Conservation (phyloP, 2,888 invertebrate species). For the Ichneumon xanthorius region DNA sequence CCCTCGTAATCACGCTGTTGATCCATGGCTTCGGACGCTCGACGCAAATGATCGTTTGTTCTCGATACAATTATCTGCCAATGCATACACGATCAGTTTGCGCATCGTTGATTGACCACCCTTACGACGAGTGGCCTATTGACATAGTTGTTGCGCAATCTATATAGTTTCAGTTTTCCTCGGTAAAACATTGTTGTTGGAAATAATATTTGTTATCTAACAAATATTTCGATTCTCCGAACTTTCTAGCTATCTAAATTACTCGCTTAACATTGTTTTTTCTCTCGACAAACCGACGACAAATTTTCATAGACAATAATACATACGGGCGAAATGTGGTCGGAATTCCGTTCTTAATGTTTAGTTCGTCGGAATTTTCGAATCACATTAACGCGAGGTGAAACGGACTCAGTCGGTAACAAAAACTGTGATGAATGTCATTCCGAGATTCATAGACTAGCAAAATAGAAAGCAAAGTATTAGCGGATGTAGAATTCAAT, state of each 20-base stretch:
- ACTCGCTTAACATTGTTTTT: neutral
- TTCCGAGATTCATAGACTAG: no score
- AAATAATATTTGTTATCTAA: neutral
- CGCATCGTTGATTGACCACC: neutral
- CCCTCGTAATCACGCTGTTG: constrained; percentile 58
- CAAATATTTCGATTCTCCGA: neutral
- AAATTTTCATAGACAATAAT: neutral
- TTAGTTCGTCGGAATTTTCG: neutral
- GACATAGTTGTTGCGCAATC: neutral
- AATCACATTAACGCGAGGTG: neutral
- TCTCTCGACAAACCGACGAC: neutral
- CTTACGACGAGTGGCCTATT: neutral
- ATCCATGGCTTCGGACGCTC: constrained; percentile 38
- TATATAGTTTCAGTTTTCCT: neutral
- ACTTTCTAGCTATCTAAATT: neutral
- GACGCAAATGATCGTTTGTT: constrained; percentile 22
- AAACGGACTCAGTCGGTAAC: no score
- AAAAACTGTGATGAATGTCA: no score
- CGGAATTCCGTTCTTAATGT: neutral
- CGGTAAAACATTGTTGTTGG: neutral
- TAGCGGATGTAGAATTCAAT: no score
- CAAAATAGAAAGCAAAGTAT: no score
- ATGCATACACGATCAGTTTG: neutral
- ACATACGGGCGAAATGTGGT: neutral
- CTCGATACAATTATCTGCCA: constrained; percentile 5